A percentile compares a stretch with the other conserved stretches of the same genome.
Evolutionary conservation across 2,797 vertebrate genomes (phyloP).

Genomic region (Podarcis lilfordi): DNA sequence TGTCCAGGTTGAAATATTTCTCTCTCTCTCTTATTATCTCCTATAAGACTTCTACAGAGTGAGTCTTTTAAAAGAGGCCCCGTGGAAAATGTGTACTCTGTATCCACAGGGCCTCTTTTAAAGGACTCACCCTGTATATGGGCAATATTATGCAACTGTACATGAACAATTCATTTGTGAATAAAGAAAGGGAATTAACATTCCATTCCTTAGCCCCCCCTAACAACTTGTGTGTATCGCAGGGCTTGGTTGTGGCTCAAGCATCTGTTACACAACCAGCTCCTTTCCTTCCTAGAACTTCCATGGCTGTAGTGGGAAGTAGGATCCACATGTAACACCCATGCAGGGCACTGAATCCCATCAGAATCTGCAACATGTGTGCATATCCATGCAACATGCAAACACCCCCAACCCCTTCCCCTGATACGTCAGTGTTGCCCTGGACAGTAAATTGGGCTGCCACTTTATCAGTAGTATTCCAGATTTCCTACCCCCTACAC

Average conservation of each 20-base stretch:
- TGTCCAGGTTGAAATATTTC: neutral
- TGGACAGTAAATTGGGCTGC: neutral
- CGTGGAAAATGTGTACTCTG: too few species aligned
- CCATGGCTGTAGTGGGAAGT: neutral
- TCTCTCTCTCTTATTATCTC: neutral
- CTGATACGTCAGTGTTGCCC: constrained; percentile 3
- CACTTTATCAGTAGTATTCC: neutral
- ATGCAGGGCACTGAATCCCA: constrained; percentile 16
- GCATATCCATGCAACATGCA: constrained; percentile 35
- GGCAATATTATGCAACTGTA: neutral
- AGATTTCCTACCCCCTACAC: constrained; percentile 38
- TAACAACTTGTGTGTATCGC: neutral
- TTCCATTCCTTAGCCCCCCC: neutral
- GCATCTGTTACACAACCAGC: neutral
- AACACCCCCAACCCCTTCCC: constrained; percentile 27
- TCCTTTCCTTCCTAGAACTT: neutral
- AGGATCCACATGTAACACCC: constrained; percentile 11
- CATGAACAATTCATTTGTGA: neutral
- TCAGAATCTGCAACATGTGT: constrained; percentile 12
- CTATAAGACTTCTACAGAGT: neutral
- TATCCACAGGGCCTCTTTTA: too few species aligned
- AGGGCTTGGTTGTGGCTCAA: neutral
- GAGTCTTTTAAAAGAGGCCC: too few species aligned
- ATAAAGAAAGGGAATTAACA: constrained; percentile 7
- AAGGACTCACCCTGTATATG: too few species aligned